phyloP scores from a whole-genome alignment of 2,113 vertebrate genomes.

The Ictalurus punctatus region DNA sequence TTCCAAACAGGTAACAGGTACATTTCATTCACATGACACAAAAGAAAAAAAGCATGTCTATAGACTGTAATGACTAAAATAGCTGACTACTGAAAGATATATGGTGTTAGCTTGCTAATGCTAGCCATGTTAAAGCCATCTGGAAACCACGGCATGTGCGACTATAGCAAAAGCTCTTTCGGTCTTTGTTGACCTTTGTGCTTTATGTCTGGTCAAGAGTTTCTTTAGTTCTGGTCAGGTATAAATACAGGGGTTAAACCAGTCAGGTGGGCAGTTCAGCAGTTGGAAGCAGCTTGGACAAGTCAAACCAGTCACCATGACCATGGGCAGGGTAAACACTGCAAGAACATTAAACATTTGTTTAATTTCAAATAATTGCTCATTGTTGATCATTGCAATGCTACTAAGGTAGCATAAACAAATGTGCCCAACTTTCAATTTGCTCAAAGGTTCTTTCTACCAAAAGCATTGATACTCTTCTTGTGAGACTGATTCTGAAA shows the following conservation, averaged over 20 bases:
- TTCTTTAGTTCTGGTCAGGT: background rate
- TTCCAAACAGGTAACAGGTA: background rate
- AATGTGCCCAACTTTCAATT: background rate
- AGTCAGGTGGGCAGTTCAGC: constrained; percentile 3
- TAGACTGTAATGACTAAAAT: background rate
- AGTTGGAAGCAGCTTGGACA: background rate
- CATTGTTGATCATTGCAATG: background rate
- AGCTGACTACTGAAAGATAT: background rate
- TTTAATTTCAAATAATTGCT: background rate
- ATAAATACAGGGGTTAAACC: constrained; percentile 28
- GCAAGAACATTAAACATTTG: background rate
- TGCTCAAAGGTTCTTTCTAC: background rate
- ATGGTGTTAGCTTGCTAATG: background rate
- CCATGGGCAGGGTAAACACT: constrained; percentile 12
- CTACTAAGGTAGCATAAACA: background rate
- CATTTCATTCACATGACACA: background rate
- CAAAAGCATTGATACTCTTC: background rate
- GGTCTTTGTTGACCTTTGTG: background rate
- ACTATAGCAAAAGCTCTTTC: background rate
- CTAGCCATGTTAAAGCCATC: background rate
- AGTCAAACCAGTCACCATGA: background rate
- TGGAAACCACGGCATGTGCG: background rate
- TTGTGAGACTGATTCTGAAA: background rate
- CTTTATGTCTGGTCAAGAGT: constrained; percentile 21
- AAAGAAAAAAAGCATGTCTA: background rate